Percentiles rank a stretch among this genome's conserved stretches.
Evolutionary conservation across 1,140 invertebrate genomes (phyloP).

Genomic region (Pseudachorutes palmiensis): DNA sequence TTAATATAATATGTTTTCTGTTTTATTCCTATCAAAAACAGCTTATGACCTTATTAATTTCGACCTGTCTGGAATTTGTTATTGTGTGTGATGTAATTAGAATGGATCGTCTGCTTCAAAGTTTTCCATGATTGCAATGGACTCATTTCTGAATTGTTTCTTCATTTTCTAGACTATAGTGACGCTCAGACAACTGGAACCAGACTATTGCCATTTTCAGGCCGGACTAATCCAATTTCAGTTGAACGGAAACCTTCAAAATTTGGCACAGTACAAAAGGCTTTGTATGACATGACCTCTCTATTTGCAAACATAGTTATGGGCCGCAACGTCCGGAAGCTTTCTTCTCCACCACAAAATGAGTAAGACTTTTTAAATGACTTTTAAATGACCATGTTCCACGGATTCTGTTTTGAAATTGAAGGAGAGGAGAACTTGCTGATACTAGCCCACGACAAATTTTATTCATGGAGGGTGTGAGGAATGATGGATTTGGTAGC

Average conservation of each 20-base stretch:
- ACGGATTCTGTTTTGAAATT: slow-evolving; percentile 4
- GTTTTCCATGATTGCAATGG: neutral
- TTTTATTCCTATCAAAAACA: too few species aligned
- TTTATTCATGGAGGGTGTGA: slow-evolving; percentile 28
- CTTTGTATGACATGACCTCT: slow-evolving; percentile 82
- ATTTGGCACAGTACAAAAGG: slow-evolving; percentile 63
- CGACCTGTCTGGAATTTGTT: too few species aligned
- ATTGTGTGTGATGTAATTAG: neutral
- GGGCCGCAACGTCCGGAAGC: slow-evolving; percentile 73
- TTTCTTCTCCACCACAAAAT: slow-evolving; percentile 47
- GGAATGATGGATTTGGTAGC: slow-evolving; percentile 34
- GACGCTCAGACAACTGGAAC: slow-evolving; percentile 11
- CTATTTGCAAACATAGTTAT: slow-evolving; percentile 78
- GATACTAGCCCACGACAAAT: slow-evolving; percentile 27
- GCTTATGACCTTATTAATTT: too few species aligned
- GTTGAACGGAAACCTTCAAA: slow-evolving; percentile 27
- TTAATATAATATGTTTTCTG: too few species aligned
- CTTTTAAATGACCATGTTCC: neutral
- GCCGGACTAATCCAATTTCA: neutral
- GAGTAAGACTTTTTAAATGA: slow-evolving; percentile 15
- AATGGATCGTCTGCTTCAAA: too few species aligned
- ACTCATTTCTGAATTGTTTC: neutral
- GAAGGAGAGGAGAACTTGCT: slow-evolving; percentile 12
- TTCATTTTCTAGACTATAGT: slow-evolving; percentile 19
- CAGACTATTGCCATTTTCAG: slow-evolving; percentile 13